Base-by-base conservation (phyloP, 1,140 invertebrate species). In the Cydia strobilella region DNA sequence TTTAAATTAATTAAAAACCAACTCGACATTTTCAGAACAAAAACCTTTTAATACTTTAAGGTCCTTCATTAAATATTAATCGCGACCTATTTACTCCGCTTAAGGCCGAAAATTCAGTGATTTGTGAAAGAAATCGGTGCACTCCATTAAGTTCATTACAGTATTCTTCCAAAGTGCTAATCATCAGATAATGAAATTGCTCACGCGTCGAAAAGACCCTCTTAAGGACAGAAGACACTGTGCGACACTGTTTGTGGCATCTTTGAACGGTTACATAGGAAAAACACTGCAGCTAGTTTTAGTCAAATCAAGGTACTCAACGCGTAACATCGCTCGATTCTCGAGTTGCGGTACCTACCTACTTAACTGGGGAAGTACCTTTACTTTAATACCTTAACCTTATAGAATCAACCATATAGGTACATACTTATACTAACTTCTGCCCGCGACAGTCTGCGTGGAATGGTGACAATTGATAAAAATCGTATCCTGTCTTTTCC, bases 1-100 rank as follows among this genome's bases (percentile, higher is more conserved):
- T 27, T 27, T 3, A 25, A 10, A 63, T 13, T n/a, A n/a, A n/a
- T n/a, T n/a, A n/a, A n/a, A n/a, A 63, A n/a, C 51, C 20, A 59
- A 59, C 18, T 20, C 20, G n/a, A 23, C 54, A 20, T 76, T 75
- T 63, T 78, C 65, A 59, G 74, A 78, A 75, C 59, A 78, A 75
- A 65, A 75, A 42, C 71, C 74, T 77, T 59, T 39, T 75, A 7
- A 9, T 31, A 72, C 74, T 77, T 59, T 6, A 75, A 39, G 66
- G 48, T 13, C 51, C 51, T 3, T 45, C 1, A 45, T 45, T 45
- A 10, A 45, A 45, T 45, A 45, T 45, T 45, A 45, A 45, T 3
- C 42, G 42, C 42, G 39, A 12, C 42, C 7, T n/a, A 51, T n/a
- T 51, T 15, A 48, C 45, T n/a, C n/a, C n/a, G n/a, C n/a, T 48